phyloP scores from a whole-genome alignment of 2,888 invertebrate species.

The Anarsia innoxiella region DNA sequence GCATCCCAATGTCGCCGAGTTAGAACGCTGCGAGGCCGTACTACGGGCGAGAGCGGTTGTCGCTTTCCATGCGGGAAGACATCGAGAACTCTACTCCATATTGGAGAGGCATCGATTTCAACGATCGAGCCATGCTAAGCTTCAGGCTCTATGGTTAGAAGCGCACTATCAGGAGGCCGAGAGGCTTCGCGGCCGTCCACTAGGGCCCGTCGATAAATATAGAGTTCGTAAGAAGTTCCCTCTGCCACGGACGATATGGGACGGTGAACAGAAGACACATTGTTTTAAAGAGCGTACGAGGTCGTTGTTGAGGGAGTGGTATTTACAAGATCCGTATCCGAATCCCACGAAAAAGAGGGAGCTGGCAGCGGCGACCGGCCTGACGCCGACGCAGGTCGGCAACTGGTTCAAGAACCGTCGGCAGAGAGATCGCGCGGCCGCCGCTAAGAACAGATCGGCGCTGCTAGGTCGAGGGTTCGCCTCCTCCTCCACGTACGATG shows the following conservation, averaged over 20 bases:
- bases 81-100: slow-evolving; percentile 97
- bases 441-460: slow-evolving; percentile 96
- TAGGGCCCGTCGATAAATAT: slow-evolving; percentile 87
- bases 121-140: slow-evolving; percentile 94
- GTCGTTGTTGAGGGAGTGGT: slow-evolving; percentile 97
- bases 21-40: slow-evolving; percentile 98
- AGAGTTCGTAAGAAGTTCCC: slow-evolving; percentile 98
- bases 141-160: slow-evolving; percentile 97
- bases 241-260: slow-evolving; percentile 98
- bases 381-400: slow-evolving; percentile 95
- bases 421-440: slow-evolving; percentile 96
- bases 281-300: slow-evolving; percentile 99
- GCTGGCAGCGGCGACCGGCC: slow-evolving; percentile 95
- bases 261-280: slow-evolving; percentile 99
- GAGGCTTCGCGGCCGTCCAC: slow-evolving; percentile 92
- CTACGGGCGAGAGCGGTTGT: slow-evolving; percentile 98
- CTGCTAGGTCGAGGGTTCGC: slow-evolving; percentile 67
- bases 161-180: slow-evolving; percentile 99
- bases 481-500: slow-evolving; percentile 70
- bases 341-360: slow-evolving; percentile 97
- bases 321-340: slow-evolving; percentile 98
- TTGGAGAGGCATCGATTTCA: slow-evolving; percentile 96
- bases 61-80: slow-evolving; percentile 96
- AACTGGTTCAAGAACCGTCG: slow-evolving; percentile 99
- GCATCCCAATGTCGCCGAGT: slow-evolving; percentile 96